Percentiles rank a stretch among this genome's conserved stretches.
Conservation (phyloP, 2,113 vertebrate species). For the Tetraodon nigroviridis region DNA sequence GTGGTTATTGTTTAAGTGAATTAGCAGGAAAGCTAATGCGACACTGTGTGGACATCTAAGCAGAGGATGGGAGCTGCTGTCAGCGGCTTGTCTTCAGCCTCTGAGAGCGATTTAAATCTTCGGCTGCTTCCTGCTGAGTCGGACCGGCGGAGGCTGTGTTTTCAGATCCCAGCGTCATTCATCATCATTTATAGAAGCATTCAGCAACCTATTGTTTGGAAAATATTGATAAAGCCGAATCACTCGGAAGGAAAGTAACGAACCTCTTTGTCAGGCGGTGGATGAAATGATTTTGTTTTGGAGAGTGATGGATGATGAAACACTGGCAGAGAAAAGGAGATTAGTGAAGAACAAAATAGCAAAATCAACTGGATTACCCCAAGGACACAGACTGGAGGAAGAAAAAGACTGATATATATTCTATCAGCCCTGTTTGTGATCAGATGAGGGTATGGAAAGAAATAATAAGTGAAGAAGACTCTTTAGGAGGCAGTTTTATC, state of each 20-base stretch:
- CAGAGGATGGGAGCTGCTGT: slow-evolving; percentile 3
- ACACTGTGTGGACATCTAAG: slow-evolving; percentile 28
- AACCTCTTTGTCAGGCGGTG: slow-evolving; percentile 42
- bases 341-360: slow-evolving; percentile 59
- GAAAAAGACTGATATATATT: slow-evolving; percentile 65
- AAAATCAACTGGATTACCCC: slow-evolving; percentile 54
- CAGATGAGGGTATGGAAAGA: slow-evolving; percentile 56
- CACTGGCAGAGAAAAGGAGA: slow-evolving; percentile 54
- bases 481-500: slow-evolving; percentile 34
- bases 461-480: slow-evolving; percentile 56
- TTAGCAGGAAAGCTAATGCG: slow-evolving; percentile 48
- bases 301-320: slow-evolving; percentile 63
- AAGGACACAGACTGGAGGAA: slow-evolving; percentile 44
- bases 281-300: slow-evolving; percentile 49
- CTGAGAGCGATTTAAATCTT: slow-evolving; percentile 15
- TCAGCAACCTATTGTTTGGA: slow-evolving; percentile 34
- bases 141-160: slow-evolving; percentile 14
- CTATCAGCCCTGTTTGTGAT: slow-evolving; percentile 63
- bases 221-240: slow-evolving; percentile 64
- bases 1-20: slow-evolving; percentile 44
- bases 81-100: slow-evolving; percentile 7
- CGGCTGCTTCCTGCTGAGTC: slow-evolving; percentile 34
- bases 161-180: slow-evolving; percentile 50
- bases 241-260: slow-evolving; percentile 37
- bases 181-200: slow-evolving; percentile 38